Evolutionary conservation across 2,888 invertebrate genomes (phyloP), one percentile per base, ranked within the genome.

Genomic region (Gerosis bhagava): DNA sequence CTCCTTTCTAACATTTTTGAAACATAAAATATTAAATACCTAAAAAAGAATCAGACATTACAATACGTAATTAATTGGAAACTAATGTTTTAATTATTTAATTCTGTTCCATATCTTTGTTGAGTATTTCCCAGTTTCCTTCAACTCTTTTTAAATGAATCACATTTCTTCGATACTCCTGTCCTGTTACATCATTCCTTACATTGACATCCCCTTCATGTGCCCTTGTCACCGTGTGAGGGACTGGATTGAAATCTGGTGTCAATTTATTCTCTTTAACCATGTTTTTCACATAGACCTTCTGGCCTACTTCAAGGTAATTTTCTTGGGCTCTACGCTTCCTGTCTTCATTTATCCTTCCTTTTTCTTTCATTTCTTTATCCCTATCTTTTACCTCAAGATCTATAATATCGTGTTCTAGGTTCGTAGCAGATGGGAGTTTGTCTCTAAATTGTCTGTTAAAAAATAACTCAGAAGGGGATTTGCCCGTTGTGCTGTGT

Each of bases 401-500:
- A 25, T 34, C 34, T 5, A 25, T 17, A 8, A 5, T 5, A 11
- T 13, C 41, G 17, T 2, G 10, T 37, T 37, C 25, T 17, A 28
- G 8, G 12, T 39, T 15, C 16, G 6, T 5, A 16, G 15, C 15
- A 5, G 46, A 17, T 1, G 47, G 40, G 6, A 44, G 24, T 15
- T 50, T 36, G 12, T 69, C 70, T 19, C 62, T 26, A 32, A 60
- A 55, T 32, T 60, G 50, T 13, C 66, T 43, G 8, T 35, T 32
- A 22, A 51, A 62, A 50, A 63, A 59, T 44, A 60, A 52, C 36
- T 63, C 59, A 12, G 60, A 16, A 0, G 59, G 60, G 2, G 60
- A 36, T 42, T 53, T 59, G 1, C 70, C 59, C 4, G 67, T 67
- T 0, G 56, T 54, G 3, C 47, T 7, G 41, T 68, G 67, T 4